Evolutionary conservation across 2,113 vertebrate genomes (phyloP), one percentile per base, ranked within the genome.

Genomic region (Amazona vittata): DNA sequence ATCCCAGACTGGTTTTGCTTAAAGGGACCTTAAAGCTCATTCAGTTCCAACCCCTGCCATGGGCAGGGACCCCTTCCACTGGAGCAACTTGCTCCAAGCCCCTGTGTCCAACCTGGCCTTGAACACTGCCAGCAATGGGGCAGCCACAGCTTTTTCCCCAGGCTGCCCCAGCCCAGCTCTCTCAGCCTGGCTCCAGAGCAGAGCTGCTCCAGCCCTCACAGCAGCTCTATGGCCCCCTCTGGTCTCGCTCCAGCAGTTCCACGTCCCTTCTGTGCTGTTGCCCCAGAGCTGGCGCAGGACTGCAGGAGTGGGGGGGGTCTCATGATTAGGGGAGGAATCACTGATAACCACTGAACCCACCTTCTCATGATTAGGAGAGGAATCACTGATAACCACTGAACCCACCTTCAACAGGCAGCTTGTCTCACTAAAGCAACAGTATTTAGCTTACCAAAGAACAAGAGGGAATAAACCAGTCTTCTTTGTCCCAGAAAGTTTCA

Each of bases 371-470:
- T 37, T 52, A 78, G 76, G 31, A 77, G 41, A 86, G 11, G 28
- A 55, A 70, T 24, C 85, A 69, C 6, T 19, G 33, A 13, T 13
- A 62, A 55, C 12, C 3, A 9, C 2, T 81, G 83, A 86, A 59
- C 5, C 17, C 53, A 69, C 10, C 24, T 33, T 15, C 22, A 77
- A 21, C 7, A 35, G 47, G 44, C 8, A 57, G 53, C 35, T 84
- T 1, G 1, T 62, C 78, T 55, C 35, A 68, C 9, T 24, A 35
- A 80, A 78, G 47, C 4, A 47, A 87, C 12, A 18, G 12, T 9
- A 46, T 52, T 65, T 26, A 92, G 50, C 98, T 98, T 97, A 98
- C 98, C 98, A 87, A 94, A 94, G 83, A 80, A 93, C 3, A 29
- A 70, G 39, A 95, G 62, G 31, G 43, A 73, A 93, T 74, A 70